Conservation (phyloP, 1,140 invertebrate species). For the Drosophila busckii region DNA sequence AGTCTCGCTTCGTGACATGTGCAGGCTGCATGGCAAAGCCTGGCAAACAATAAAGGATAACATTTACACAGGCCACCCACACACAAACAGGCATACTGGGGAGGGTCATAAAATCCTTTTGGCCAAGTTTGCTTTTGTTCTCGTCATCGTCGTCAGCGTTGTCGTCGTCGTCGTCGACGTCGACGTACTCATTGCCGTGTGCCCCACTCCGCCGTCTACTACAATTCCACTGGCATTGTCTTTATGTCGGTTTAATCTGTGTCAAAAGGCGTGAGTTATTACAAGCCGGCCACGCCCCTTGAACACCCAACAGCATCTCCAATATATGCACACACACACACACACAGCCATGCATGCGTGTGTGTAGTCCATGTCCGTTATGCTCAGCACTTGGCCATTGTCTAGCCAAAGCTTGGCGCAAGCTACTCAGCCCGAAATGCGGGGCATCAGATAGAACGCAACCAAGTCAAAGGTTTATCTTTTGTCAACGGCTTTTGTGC, state of each 20-base stretch:
- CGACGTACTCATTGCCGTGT: conserved; percentile 14
- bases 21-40: conserved; percentile 31
- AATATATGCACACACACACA: conserved; percentile 16
- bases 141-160: conserved; percentile 41
- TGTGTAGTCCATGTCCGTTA: conserved; percentile 20
- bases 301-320: conserved; percentile 12
- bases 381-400: conserved; percentile 20
- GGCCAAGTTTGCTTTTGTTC: conserved; percentile 45
- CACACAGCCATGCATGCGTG: too few relatives aligned
- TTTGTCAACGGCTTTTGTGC: conserved; percentile 68
- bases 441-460: conserved; percentile 11
- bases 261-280: conserved; percentile 77
- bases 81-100: conserved; percentile 7
- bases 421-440: neutral
- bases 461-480: conserved; percentile 71
- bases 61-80: conserved; percentile 35
- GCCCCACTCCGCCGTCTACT: conserved; percentile 6
- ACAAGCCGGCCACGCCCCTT: conserved; percentile 59
- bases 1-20: conserved; percentile 35
- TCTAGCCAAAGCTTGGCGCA: conserved; percentile 27
- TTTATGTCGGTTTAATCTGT: conserved; percentile 72
- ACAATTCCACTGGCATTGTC: conserved; percentile 28
- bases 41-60: conserved; percentile 50
- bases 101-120: conserved; percentile 49
- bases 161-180: conserved; percentile 41